A percentile compares a stretch with the other conserved stretches of the same genome.
Conservation (phyloP, 2,888 invertebrate species). For the Drosophila limbata region DNA sequence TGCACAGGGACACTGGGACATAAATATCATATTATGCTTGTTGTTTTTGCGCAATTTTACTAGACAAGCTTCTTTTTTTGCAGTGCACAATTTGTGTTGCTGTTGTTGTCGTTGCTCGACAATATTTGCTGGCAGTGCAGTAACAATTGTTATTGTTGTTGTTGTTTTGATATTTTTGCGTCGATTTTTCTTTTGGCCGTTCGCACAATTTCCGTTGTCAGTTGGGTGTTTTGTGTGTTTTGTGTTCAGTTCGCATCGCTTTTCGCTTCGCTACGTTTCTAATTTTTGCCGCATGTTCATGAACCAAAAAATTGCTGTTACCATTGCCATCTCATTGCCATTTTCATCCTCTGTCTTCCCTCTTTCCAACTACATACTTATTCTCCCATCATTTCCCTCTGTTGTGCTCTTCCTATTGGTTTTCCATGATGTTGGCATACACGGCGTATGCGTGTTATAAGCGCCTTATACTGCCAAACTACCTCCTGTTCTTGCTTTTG, state of each 20-base stretch:
- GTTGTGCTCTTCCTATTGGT: conserved; percentile 2
- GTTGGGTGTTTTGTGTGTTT: conserved; percentile 54
- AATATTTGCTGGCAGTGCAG: conserved; percentile 38
- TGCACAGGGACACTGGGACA: conserved; percentile 18
- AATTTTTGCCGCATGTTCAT: conserved; percentile 72
- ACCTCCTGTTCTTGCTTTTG: conserved; percentile 30
- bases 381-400: conserved; percentile 9
- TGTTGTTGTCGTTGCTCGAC: conserved; percentile 27
- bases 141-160: conserved; percentile 21
- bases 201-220: conserved; percentile 67
- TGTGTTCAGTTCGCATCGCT: conserved; percentile 47
- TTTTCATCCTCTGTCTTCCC: neutral
- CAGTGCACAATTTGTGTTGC: conserved; percentile 12
- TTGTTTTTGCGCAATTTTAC: conserved; percentile 41
- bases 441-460: conserved; percentile 64
- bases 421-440: conserved; percentile 38
- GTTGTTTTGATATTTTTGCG: conserved; percentile 36
- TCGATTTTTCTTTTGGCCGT: conserved; percentile 45
- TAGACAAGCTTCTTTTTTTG: conserved; percentile 34
- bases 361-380: neutral
- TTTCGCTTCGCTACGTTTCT: conserved; percentile 56
- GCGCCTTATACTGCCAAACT: conserved; percentile 41
- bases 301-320: conserved; percentile 64
- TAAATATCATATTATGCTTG: conserved; percentile 23
- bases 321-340: conserved; percentile 37